Conservation (phyloP, 1,140 invertebrate genomes). For the Penaeus vannamei region DNA sequence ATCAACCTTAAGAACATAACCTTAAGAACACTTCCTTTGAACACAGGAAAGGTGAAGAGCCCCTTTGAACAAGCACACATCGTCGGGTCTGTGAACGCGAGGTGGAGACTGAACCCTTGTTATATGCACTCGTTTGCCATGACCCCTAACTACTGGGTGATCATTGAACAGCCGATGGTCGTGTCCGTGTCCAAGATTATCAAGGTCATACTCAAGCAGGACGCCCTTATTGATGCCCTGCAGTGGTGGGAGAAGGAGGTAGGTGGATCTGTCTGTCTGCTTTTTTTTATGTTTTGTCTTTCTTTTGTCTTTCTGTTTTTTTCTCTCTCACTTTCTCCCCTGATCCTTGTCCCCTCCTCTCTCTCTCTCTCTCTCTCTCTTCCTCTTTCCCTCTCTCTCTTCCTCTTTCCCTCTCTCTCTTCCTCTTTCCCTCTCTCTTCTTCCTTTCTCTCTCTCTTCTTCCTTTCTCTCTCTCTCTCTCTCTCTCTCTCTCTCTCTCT, state of each 20-base stretch:
- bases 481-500: too few species aligned
- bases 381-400: too few species aligned
- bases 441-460: too few species aligned
- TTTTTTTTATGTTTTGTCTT: too few species aligned
- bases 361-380: too few species aligned
- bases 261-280: neutral
- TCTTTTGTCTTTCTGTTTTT: too few species aligned
- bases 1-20: too few species aligned
- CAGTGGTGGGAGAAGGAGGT: constrained; percentile 68
- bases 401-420: too few species aligned
- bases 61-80: constrained; percentile 53
- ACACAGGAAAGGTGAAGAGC: constrained; percentile 36
- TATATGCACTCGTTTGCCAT: constrained; percentile 73
- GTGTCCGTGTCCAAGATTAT: constrained; percentile 62
- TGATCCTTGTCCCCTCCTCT: too few species aligned
- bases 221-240: constrained; percentile 65
- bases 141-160: constrained; percentile 71
- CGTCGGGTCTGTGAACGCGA: constrained; percentile 51
- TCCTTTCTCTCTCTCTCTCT: too few species aligned
- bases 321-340: too few species aligned
- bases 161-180: constrained; percentile 71
- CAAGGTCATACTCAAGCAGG: constrained; percentile 54
- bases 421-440: too few species aligned
- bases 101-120: constrained; percentile 69
- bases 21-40: neutral